Base-by-base conservation (phyloP, 2,113 vertebrate species). In the Struthio camelus region DNA sequence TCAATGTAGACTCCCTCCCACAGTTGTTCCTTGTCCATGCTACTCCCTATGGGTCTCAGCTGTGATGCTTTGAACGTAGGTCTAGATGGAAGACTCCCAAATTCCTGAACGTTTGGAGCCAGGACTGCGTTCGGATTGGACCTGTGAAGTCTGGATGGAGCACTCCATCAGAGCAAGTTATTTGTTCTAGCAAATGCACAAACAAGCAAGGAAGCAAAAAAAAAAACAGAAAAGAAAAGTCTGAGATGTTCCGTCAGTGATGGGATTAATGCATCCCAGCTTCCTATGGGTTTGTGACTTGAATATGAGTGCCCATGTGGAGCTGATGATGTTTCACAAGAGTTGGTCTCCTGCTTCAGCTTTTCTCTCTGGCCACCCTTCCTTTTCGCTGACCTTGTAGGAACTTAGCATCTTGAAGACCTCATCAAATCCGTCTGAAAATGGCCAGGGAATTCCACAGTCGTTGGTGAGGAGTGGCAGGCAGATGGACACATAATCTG, bases 321-420 rank as follows among this genome's bases (percentile, higher is more conserved):
- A 91, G 94, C 93, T 96, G 95, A 95, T 96, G 90, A 96, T 86
- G 36, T 97, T 97, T 96, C 94, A 88, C 83, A 96, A 97, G 82
- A 93, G 82, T 6, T 73, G 67, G 77, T 90, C 79, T 97, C 72
- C 87, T 90, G 90, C 82, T 94, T 96, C 64, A 91, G 23, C 71
- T 97, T 91, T 93, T 94, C 82, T 92, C 72, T 78, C 82, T 91
- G 92, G 76, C 64, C 94, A 89, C 44, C 51, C 64, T 93, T 94
- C 75, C 59, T 91, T 95, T 87, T 84, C 6, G 0, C 54, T 94
- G 96, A 96, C 96, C 93, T 93, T 83, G 50, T 80, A 93, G 90
- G 85, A 96, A 96, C 96, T 96, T 94, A 90, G 94, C 96, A 91
- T 94, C 94, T 94, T 93, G 92, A 96, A 95, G 87, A 92, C 64